Percentiles rank a stretch among this genome's conserved stretches.
These are phyloP conservation scores for Ypsolopha sequella DNA, from an alignment of 2,888 invertebrate species.

Conservation along the genomic window DNA sequence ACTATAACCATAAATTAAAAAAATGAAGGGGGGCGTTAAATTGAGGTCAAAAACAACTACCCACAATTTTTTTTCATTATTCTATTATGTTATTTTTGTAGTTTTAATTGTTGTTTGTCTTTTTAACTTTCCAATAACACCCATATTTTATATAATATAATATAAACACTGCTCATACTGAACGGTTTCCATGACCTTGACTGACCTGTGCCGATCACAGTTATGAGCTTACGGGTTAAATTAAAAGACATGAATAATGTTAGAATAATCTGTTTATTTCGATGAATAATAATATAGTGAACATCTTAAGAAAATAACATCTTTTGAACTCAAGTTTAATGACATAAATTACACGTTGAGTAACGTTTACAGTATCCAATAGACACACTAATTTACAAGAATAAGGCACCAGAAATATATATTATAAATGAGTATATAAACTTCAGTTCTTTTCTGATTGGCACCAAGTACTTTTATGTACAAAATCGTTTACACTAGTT, in stretches of 20 bases:
- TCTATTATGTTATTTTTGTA: too few relatives aligned
- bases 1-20: too few relatives aligned
- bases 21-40: too few relatives aligned
- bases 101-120: too few relatives aligned
- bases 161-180: too few relatives aligned
- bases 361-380: slow-evolving; percentile 33
- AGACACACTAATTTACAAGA: slow-evolving; percentile 26
- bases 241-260: not conserved
- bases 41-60: too few relatives aligned
- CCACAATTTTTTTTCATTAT: too few relatives aligned
- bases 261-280: slow-evolving; percentile 3
- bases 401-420: slow-evolving; percentile 44
- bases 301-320: not conserved
- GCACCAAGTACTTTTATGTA: slow-evolving; percentile 15
- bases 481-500: slow-evolving; percentile 4
- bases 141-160: too few relatives aligned
- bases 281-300: not conserved
- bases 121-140: too few relatives aligned
- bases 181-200: too few relatives aligned
- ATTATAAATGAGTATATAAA: slow-evolving; percentile 36
- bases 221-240: too few relatives aligned
- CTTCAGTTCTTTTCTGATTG: slow-evolving; percentile 25
- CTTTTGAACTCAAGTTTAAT: slow-evolving; percentile 10
- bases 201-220: too few relatives aligned
- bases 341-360: slow-evolving; percentile 57